Evolutionary conservation across 2,888 invertebrate species (phyloP).

Genomic region (Sphecodes monilicornis): DNA sequence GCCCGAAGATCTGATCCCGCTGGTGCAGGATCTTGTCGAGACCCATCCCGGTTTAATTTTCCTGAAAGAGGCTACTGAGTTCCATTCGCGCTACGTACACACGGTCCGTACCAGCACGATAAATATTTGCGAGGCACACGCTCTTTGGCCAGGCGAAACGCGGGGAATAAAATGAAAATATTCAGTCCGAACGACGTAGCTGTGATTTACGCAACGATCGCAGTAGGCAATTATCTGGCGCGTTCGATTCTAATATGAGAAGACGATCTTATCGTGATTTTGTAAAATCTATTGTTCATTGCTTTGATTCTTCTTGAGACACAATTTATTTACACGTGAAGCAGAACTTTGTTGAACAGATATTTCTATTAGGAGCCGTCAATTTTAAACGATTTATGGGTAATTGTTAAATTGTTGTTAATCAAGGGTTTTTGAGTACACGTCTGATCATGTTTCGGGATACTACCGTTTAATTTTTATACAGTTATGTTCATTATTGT

Average conservation of each 20-base stretch:
- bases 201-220: constrained; percentile 44
- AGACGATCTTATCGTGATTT: not conserved
- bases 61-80: constrained; percentile 98
- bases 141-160: not conserved
- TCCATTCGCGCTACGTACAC: constrained; percentile 99
- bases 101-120: constrained; percentile 87
- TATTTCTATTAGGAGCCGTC: not conserved
- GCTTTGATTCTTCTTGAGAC: not conserved
- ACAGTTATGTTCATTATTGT: too few species aligned
- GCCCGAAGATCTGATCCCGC: constrained; percentile 96
- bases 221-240: constrained; percentile 41
- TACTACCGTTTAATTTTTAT: too few species aligned
- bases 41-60: constrained; percentile 99
- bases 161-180: not conserved
- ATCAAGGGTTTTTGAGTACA: too few species aligned
- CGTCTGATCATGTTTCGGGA: too few species aligned
- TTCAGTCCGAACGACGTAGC: constrained; percentile 15
- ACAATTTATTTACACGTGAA: not conserved
- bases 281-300: not conserved
- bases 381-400: not conserved
- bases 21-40: constrained; percentile 99
- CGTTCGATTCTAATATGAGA: not conserved
- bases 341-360: not conserved
- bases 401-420: not conserved
- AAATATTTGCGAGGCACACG: constrained; percentile 40